phyloP scores from a whole-genome alignment of 2,888 invertebrate genomes.

The Plebejus melissa region DNA sequence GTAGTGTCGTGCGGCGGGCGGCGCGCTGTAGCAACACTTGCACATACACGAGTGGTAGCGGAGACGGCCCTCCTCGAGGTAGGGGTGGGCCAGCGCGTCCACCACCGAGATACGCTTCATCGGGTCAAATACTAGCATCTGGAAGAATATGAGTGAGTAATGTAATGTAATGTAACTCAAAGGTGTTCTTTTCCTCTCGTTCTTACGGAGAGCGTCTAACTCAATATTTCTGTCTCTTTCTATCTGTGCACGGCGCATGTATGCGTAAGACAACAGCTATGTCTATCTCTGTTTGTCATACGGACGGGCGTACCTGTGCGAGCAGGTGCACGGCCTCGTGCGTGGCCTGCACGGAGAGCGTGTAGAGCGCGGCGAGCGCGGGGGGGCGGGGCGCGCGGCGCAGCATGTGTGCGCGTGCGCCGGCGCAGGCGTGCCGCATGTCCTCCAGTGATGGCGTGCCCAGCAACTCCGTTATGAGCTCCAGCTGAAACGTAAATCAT shows the following conservation, averaged over 20 bases:
- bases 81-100: constrained; percentile 97
- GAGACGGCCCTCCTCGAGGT: constrained; percentile 97
- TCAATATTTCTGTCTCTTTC: no score
- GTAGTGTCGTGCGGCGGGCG: constrained; percentile 85
- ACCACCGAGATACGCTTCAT: constrained; percentile 96
- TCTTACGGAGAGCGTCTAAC: no score
- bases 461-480: constrained; percentile 97
- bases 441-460: constrained; percentile 97
- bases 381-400: constrained; percentile 92
- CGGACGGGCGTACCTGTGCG: constrained; percentile 54
- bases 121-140: constrained; percentile 99
- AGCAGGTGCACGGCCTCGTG: constrained; percentile 99
- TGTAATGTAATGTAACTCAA: no score
- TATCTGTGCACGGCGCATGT: no score
- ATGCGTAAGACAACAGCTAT: no score
- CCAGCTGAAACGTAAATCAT: constrained; percentile 82
- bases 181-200: no score
- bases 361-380: constrained; percentile 93
- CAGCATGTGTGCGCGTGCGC: constrained; percentile 94
- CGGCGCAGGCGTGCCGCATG: constrained; percentile 98
- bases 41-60: constrained; percentile 99
- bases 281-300: no score
- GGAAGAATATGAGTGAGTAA: constrained; percentile 47
- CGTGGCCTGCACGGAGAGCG: constrained; percentile 93
- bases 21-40: constrained; percentile 91